These are phyloP conservation scores for Clamator glandarius DNA, from an alignment of 2,797 vertebrate species.

Conservation along the genomic window DNA sequence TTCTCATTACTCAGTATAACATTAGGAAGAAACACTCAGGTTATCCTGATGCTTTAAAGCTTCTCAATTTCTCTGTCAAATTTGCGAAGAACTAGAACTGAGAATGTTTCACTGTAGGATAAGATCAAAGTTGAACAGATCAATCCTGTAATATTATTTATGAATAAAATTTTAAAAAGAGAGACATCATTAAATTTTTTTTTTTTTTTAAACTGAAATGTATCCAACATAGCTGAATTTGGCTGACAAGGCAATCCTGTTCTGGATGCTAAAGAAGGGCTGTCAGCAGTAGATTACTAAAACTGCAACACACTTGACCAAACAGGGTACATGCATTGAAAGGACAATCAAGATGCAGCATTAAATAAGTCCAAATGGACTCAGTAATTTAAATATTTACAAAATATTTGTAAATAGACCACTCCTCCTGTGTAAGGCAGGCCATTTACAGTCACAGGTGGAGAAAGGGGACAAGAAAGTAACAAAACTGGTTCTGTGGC, in stretches of 20 bases:
- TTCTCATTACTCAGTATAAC: neutral
- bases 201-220: neutral
- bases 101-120: neutral
- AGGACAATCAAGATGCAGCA: neutral
- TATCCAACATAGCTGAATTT: neutral
- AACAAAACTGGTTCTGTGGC: neutral
- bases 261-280: neutral
- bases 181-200: too few relatives aligned
- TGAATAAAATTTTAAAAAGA: neutral
- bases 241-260: neutral
- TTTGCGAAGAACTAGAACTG: neutral
- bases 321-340: neutral
- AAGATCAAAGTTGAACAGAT: neutral
- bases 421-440: neutral
- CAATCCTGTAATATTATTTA: neutral
- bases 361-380: neutral
- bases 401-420: neutral
- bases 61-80: neutral
- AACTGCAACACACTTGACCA: neutral
- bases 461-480: neutral
- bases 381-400: neutral
- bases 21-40: neutral
- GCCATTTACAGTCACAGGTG: fast-evolving
- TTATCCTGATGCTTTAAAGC: neutral
- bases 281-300: neutral